A percentile compares a stretch with the other conserved stretches of the same genome.
These are phyloP conservation scores for Mugil cephalus DNA, from an alignment of 2,113 vertebrate genomes.

Conservation along the genomic window DNA sequence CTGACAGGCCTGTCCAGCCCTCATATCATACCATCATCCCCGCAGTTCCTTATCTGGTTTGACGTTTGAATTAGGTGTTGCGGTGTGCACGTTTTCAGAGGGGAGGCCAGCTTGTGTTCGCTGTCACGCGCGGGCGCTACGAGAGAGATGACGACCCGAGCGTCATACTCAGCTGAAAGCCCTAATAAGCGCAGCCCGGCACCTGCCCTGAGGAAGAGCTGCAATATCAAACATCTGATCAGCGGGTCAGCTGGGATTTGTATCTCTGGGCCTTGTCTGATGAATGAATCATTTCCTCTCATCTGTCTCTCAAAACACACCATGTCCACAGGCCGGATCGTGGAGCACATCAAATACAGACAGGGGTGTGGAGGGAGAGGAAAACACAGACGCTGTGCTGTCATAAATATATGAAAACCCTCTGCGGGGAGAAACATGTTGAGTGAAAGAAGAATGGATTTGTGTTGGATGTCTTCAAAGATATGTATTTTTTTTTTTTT, in stretches of 20 bases:
- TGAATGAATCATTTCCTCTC: slow-evolving; percentile 76
- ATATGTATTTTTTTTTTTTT: not conserved
- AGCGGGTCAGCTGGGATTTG: slow-evolving; percentile 68
- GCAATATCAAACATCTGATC: slow-evolving; percentile 72
- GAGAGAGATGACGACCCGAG: slow-evolving; percentile 56
- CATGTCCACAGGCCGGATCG: slow-evolving; percentile 55
- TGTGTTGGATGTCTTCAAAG: slow-evolving; percentile 33
- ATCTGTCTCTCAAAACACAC: slow-evolving; percentile 64
- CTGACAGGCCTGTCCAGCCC: slow-evolving; percentile 51
- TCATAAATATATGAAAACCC: slow-evolving; percentile 51
- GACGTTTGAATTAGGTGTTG: slow-evolving; percentile 62
- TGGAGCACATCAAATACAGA: slow-evolving; percentile 64
- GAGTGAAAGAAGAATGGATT: slow-evolving; percentile 47
- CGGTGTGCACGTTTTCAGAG: slow-evolving; percentile 48
- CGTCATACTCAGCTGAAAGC: slow-evolving; percentile 42
- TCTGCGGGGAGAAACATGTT: slow-evolving; percentile 47
- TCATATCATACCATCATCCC: slow-evolving; percentile 52
- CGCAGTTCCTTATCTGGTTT: slow-evolving; percentile 56
- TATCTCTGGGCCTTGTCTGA: slow-evolving; percentile 52
- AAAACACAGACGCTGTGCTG: slow-evolving; percentile 23
- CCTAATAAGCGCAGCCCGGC: slow-evolving; percentile 53
- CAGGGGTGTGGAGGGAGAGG: slow-evolving; percentile 38
- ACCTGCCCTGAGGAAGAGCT: slow-evolving; percentile 39
- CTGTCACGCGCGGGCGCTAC: slow-evolving; percentile 58
- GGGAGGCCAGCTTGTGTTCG: slow-evolving; percentile 53